Base-by-base conservation (phyloP, 1,140 invertebrate genomes). In the Drosophila parvula region DNA sequence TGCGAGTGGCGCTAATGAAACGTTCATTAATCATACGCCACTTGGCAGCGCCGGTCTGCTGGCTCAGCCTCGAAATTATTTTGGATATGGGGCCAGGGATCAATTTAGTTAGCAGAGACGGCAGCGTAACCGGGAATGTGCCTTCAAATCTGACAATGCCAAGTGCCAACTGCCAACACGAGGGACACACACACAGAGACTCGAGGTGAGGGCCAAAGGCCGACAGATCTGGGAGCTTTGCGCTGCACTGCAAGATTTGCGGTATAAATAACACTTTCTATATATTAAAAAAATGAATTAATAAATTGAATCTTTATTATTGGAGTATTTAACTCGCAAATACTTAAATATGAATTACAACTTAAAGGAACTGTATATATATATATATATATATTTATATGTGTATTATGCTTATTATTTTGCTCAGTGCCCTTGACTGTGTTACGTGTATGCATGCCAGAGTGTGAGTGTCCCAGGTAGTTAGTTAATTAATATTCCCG, bases 401-500 rank as follows among this genome's bases (percentile, higher is more conserved):
- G n/a, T 28, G 7, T n/a, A n/a, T 10, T 30, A 10, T 4, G 12
- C 14, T n/a, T 0, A 18, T 12, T 27, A 3, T 16, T 51, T 40
- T 22, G 14, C 5, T 7, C 27, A 16, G 55, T 56, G 55, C 32
- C 18, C 18, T 40, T 40, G 22, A 51, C 43, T 22, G 11, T 41
- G 68, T 30, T 58, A 34, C n/a, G 28, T 55, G 67, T 22, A n/a
- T 57, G 47, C 48, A 36, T 60, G 40, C 27, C 22, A 22, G 45
- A 56, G 56, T 61, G 48, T 55, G 50, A 27, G 76, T 69, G 53
- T 74, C 57, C 56, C 58, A 59, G 73, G 71, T 70, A 80, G 80
- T 84, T 85, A 90, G 85, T 89, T 90, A 89, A 89, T 89, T 89
- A 89, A 89, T 89, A 89, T 89, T 89, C 84, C 70, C 78, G 76